Evolutionary conservation across 2,888 invertebrate species (phyloP).

Genomic region (Pimpla rufipes): DNA sequence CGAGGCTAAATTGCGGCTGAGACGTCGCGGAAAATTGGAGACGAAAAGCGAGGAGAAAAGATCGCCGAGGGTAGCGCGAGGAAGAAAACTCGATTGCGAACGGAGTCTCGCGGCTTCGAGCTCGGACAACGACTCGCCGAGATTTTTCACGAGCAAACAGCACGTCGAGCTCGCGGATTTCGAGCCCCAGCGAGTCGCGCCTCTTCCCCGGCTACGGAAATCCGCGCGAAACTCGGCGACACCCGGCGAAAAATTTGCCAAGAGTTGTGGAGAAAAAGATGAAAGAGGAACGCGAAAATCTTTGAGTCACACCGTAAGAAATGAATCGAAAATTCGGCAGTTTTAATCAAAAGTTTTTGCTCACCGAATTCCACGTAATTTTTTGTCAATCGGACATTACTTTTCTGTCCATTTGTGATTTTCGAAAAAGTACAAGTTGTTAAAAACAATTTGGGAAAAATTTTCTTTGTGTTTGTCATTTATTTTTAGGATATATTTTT

Average conservation of each 20-base stretch:
- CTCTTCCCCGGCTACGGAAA: neutral
- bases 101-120: slow-evolving; percentile 29
- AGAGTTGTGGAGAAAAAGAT: neutral
- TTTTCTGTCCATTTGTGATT: too few relatives aligned
- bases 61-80: neutral
- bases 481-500: too few relatives aligned
- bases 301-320: neutral
- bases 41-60: slow-evolving; percentile 7
- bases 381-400: too few relatives aligned
- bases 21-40: slow-evolving; percentile 54
- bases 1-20: slow-evolving; percentile 54
- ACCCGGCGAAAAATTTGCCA: neutral
- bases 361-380: too few relatives aligned
- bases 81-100: neutral
- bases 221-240: neutral
- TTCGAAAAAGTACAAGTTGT: too few relatives aligned
- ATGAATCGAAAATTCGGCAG: too few relatives aligned
- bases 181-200: slow-evolving; percentile 2
- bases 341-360: too few relatives aligned
- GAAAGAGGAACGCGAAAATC: slow-evolving; percentile 12
- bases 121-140: slow-evolving; percentile 54
- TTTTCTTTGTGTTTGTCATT: too few relatives aligned
- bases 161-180: slow-evolving; percentile 65
- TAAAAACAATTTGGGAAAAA: too few relatives aligned
- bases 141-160: slow-evolving; percentile 64